Conservation (phyloP, 1,140 invertebrate genomes). For the Cherax destructor region DNA sequence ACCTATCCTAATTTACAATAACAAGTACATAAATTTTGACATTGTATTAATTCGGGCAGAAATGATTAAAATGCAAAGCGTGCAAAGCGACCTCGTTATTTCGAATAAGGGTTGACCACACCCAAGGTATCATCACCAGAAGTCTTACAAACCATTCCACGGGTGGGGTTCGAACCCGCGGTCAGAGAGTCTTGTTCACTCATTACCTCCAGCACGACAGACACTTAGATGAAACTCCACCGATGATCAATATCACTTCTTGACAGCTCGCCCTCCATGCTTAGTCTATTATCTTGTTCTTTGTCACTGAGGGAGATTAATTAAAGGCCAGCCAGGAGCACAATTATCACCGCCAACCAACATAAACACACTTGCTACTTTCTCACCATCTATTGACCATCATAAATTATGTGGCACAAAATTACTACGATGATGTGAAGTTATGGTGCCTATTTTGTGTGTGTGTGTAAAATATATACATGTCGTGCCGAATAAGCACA, state of each 20-base stretch:
- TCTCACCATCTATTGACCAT: background rate
- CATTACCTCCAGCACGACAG: background rate
- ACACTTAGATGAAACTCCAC: background rate
- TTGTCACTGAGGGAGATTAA: slow-evolving; percentile 43
- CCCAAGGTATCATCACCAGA: no score
- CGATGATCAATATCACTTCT: slow-evolving; percentile 24
- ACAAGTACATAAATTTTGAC: no score
- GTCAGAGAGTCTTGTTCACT: background rate
- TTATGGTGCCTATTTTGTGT: background rate
- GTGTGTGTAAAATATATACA: no score
- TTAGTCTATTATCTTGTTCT: slow-evolving; percentile 24
- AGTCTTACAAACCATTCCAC: no score
- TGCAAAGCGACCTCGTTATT: no score
- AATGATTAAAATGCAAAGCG: no score
- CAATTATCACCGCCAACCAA: background rate
- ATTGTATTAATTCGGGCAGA: no score
- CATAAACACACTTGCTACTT: background rate
- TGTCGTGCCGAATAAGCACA: no score
- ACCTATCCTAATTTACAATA: no score
- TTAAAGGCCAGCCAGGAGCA: background rate
- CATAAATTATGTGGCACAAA: background rate
- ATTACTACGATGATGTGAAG: background rate
- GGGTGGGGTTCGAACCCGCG: no score
- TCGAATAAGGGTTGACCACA: no score
- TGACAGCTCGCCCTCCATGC: slow-evolving; percentile 30